Percentiles rank a stretch among this genome's conserved stretches.
These are phyloP conservation scores for Hormaphis cornu DNA, from an alignment of 1,140 invertebrate species.

Conservation along the genomic window DNA sequence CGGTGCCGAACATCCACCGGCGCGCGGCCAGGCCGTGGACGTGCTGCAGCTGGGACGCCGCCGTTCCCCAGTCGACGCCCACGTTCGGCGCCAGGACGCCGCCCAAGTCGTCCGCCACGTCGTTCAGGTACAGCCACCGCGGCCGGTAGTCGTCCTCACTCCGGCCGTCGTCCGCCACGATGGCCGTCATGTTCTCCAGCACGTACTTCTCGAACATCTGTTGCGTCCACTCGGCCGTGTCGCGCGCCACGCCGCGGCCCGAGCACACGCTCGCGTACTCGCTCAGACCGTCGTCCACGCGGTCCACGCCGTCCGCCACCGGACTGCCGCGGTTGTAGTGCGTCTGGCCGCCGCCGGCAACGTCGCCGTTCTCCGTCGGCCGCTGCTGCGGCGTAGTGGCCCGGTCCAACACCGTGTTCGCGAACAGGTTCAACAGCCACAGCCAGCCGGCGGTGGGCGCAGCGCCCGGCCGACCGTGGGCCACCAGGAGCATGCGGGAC, in stretches of 20 bases:
- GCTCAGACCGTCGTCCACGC: neutral
- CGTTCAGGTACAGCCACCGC: neutral
- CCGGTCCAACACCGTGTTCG: too few relatives aligned
- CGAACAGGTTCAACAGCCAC: neutral
- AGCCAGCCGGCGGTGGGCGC: slow-evolving; percentile 3
- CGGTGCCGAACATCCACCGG: neutral
- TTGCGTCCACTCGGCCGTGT: neutral
- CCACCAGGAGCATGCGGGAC: neutral
- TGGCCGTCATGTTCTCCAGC: neutral
- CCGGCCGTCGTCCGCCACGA: neutral
- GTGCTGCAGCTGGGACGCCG: neutral
- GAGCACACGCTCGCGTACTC: neutral
- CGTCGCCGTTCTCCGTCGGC: neutral
- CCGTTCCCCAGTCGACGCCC: neutral
- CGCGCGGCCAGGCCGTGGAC: neutral
- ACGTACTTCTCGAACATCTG: neutral
- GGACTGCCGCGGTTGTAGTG: neutral
- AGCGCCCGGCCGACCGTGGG: neutral
- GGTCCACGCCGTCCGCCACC: neutral
- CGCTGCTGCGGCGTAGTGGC: too few relatives aligned
- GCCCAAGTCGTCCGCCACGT: neutral
- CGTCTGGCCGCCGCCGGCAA: too few relatives aligned
- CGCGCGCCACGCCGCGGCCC: neutral
- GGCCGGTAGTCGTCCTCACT: neutral
- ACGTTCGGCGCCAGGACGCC: neutral